These are phyloP conservation scores for Emydoidea blandingii DNA, from an alignment of 2,797 vertebrate genomes.

Conservation along the genomic window DNA sequence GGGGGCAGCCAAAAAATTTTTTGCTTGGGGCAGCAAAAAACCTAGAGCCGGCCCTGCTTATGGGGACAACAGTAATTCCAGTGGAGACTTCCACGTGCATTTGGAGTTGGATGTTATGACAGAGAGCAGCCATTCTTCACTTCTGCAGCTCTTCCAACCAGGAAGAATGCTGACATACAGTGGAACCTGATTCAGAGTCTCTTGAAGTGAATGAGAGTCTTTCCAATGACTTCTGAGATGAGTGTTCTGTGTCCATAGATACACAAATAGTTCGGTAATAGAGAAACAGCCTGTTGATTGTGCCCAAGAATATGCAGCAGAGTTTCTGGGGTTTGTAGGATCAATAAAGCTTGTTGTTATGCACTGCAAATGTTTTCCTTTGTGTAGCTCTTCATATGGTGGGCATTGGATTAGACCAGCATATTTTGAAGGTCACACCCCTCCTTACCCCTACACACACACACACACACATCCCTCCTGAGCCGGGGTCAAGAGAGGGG, in stretches of 20 bases:
- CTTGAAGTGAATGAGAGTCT: not conserved
- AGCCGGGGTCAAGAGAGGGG: too few relatives aligned
- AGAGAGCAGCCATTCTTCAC: not conserved
- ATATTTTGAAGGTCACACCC: too few relatives aligned
- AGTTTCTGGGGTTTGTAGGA: not conserved
- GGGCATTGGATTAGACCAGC: too few relatives aligned
- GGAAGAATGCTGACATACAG: not conserved
- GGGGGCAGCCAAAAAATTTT: too few relatives aligned
- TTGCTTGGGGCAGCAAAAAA: too few relatives aligned
- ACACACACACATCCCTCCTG: too few relatives aligned
- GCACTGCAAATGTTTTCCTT: not conserved
- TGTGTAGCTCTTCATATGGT: not conserved
- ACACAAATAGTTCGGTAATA: not conserved
- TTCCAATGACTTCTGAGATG: not conserved
- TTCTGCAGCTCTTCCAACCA: not conserved
- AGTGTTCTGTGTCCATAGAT: not conserved
- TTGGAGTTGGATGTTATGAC: not conserved
- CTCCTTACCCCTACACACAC: too few relatives aligned
- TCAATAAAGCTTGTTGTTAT: not conserved
- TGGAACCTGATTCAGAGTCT: not conserved
- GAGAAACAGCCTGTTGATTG: not conserved
- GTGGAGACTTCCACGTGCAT: not conserved
- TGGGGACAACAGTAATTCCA: not conserved
- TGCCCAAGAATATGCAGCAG: not conserved
- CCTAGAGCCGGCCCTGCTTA: too few relatives aligned